Evolutionary conservation across 2,888 invertebrate species (phyloP).

Genomic region (Orchestes rusci): DNA sequence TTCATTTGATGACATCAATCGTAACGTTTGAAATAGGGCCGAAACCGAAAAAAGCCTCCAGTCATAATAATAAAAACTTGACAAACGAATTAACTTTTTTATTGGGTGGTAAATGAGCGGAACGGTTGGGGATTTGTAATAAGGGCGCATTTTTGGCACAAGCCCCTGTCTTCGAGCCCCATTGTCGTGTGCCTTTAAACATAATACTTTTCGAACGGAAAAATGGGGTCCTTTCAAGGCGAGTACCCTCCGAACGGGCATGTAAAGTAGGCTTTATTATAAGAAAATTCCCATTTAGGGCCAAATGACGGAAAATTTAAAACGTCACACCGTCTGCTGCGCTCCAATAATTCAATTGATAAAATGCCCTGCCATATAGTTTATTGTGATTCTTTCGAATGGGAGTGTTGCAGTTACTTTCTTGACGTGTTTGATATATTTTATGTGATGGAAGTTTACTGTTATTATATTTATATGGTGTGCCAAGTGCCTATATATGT

Average conservation of each 20-base stretch:
- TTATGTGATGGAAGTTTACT: no score
- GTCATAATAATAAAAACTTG: slow-evolving; percentile 21
- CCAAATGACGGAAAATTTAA: slow-evolving; percentile 38
- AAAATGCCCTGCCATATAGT: no score
- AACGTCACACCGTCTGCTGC: slow-evolving; percentile 32
- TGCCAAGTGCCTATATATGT: no score
- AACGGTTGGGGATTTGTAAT: slow-evolving; percentile 31
- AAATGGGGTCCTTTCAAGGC: slow-evolving; percentile 34
- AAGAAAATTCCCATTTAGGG: slow-evolving; percentile 37
- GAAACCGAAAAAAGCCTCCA: slow-evolving; percentile 5
- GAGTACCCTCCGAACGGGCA: slow-evolving; percentile 39
- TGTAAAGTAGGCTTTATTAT: slow-evolving; percentile 41
- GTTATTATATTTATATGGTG: no score
- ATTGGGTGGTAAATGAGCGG: slow-evolving; percentile 31
- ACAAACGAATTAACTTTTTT: slow-evolving; percentile 30
- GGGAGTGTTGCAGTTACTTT: no score
- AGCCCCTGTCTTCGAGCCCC: slow-evolving; percentile 24
- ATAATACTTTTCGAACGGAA: slow-evolving; percentile 38
- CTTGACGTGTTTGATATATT: no score
- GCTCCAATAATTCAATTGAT: slow-evolving; percentile 30
- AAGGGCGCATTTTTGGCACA: slow-evolving; percentile 28
- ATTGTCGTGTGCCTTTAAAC: slow-evolving; percentile 34
- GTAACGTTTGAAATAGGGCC: no score
- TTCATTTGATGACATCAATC: no score
- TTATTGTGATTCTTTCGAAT: no score